These are phyloP conservation scores for Junco hyemalis DNA, from an alignment of 2,113 vertebrate species.

Conservation along the genomic window DNA sequence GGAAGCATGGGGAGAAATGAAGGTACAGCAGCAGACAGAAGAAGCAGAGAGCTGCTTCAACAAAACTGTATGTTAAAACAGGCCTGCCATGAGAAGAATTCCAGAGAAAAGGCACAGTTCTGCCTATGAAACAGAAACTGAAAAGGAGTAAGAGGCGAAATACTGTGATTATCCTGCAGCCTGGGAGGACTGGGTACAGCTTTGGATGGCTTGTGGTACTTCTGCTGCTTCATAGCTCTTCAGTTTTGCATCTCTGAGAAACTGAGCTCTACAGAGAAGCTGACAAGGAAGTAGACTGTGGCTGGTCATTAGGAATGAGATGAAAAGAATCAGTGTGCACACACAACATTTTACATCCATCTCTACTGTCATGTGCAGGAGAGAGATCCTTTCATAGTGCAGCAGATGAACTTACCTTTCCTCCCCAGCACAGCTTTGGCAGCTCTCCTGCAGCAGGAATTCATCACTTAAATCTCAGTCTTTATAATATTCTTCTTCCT, in stretches of 20 bases:
- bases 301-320: neutral
- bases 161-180: neutral
- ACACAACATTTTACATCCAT: neutral
- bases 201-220: neutral
- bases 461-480: neutral
- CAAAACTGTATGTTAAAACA: neutral
- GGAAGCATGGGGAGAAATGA: neutral
- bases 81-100: neutral
- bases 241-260: neutral
- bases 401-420: neutral
- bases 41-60: neutral
- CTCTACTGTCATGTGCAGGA: neutral
- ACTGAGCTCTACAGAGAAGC: neutral
- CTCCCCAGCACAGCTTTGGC: neutral
- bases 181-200: neutral
- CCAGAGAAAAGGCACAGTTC: accelerated
- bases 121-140: neutral
- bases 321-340: neutral
- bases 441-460: neutral
- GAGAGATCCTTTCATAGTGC: neutral
- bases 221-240: neutral
- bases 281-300: neutral
- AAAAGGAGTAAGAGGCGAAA: neutral
- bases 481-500: neutral
- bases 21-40: neutral